phyloP scores from a whole-genome alignment of 2,113 vertebrate species.

The Xiphorhynchus elegans region DNA sequence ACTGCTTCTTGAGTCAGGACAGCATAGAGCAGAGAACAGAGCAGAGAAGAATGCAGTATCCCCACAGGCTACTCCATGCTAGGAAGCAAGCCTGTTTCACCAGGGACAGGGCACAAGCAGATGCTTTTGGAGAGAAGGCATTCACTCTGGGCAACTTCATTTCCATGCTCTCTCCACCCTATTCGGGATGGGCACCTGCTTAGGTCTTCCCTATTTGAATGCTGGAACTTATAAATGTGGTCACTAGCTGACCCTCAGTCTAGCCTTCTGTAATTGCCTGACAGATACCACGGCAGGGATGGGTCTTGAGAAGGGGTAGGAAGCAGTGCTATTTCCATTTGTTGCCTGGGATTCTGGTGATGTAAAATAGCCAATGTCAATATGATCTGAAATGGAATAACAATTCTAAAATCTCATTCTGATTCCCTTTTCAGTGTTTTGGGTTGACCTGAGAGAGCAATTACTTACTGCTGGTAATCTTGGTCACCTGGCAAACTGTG shows the following conservation, averaged over 20 bases:
- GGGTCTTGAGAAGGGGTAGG: not conserved
- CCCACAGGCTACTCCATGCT: not conserved
- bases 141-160: accelerated
- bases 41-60: not conserved
- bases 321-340: not conserved
- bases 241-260: not conserved
- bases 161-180: not conserved
- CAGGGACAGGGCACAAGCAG: not conserved
- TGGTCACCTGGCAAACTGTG: not conserved
- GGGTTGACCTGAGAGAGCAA: conserved; percentile 16
- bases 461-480: not conserved
- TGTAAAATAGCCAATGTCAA: conserved; percentile 16
- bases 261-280: not conserved
- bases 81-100: not conserved
- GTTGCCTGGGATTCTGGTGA: conserved; percentile 9
- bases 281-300: not conserved
- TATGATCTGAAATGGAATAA: conserved; percentile 16
- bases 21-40: not conserved
- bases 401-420: conserved; percentile 34
- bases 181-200: not conserved
- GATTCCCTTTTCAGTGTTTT: conserved; percentile 18
- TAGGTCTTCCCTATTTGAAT: not conserved
- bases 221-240: not conserved
- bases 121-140: not conserved
- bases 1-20: not conserved